Evolutionary conservation across 1,140 invertebrate genomes (phyloP).

Genomic region (Cotesia glomerata): DNA sequence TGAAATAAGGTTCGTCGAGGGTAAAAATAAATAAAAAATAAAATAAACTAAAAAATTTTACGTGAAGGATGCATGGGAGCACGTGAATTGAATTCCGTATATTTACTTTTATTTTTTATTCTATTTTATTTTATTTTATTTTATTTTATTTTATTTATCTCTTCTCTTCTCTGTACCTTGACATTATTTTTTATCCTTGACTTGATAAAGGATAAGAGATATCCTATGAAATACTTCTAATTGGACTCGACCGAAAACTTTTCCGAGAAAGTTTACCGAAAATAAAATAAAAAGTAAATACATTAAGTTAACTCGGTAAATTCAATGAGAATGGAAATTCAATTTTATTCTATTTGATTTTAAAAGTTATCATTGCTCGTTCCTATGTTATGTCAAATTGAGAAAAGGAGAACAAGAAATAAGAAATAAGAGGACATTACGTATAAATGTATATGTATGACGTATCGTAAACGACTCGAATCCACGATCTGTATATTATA

Average conservation of each 20-base stretch:
- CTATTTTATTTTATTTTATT: not conserved
- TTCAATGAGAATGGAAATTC: not conserved
- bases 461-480: not conserved
- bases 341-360: not conserved
- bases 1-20: too few relatives aligned
- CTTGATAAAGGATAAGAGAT: not conserved
- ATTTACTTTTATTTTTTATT: not conserved
- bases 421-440: not conserved
- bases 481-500: not conserved
- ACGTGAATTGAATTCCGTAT: not conserved
- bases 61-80: too few relatives aligned
- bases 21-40: too few relatives aligned
- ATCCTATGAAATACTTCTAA: conserved; percentile 8
- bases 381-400: not conserved
- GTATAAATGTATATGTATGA: not conserved
- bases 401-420: not conserved
- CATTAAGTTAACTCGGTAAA: not conserved
- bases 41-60: too few relatives aligned
- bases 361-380: not conserved
- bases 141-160: not conserved
- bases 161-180: not conserved
- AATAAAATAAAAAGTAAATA: not conserved
- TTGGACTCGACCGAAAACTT: not conserved
- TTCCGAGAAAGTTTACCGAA: not conserved
- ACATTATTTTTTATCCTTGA: not conserved